phyloP scores from a whole-genome alignment of 2,113 vertebrate genomes.

The Platysteira castanea region DNA sequence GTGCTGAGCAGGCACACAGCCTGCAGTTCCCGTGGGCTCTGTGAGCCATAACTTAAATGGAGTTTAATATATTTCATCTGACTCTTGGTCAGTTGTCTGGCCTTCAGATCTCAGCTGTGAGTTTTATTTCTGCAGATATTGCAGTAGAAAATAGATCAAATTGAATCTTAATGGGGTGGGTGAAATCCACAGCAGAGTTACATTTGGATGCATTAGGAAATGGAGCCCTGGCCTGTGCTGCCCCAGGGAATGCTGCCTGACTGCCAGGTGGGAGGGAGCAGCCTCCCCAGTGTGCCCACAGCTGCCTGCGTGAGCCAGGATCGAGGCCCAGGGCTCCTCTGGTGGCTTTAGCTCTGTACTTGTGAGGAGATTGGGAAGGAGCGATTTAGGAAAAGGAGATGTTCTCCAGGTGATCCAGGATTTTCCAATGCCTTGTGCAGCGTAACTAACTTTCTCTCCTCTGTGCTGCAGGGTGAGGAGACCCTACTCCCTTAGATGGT shows the following conservation, averaged over 20 bases:
- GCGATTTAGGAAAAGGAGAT: neutral
- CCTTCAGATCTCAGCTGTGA: neutral
- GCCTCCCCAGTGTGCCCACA: neutral
- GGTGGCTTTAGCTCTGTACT: neutral
- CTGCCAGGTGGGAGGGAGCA: neutral
- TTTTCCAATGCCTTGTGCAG: neutral
- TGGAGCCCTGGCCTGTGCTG: neutral
- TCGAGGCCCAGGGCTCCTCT: neutral
- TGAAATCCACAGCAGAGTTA: neutral
- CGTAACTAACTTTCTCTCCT: neutral
- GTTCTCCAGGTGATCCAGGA: neutral
- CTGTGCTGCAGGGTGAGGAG: accelerated
- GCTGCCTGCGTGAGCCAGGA: neutral
- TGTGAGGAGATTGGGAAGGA: neutral
- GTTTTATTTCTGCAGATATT: neutral
- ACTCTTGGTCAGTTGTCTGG: neutral
- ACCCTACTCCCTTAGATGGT: neutral
- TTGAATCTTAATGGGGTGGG: neutral
- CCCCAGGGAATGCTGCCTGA: neutral
- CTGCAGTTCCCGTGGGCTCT: neutral
- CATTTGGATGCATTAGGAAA: neutral
- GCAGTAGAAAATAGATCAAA: neutral
- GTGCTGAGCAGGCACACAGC: neutral
- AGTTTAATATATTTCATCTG: neutral
- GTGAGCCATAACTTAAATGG: accelerated